These are phyloP conservation scores for Todiramphus chloris DNA, from an alignment of 2,113 vertebrate species.

Conservation along the genomic window DNA sequence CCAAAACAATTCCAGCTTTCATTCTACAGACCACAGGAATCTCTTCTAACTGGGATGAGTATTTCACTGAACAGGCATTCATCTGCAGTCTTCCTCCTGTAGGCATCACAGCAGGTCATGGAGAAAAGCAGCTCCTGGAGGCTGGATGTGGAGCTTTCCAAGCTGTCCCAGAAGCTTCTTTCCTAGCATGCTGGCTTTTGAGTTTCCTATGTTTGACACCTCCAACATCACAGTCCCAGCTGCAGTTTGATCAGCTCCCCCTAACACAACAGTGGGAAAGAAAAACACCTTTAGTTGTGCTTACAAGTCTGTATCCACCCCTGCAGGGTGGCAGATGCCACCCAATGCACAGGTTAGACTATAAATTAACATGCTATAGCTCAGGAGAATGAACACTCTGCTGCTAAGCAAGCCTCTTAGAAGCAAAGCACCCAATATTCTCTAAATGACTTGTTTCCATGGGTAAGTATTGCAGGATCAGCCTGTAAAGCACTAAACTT, in stretches of 20 bases:
- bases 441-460: background rate
- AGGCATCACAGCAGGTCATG: background rate
- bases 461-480: background rate
- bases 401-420: background rate
- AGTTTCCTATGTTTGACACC: background rate
- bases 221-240: background rate
- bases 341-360: accelerated
- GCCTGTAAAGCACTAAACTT: background rate
- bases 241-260: background rate
- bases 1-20: background rate
- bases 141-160: background rate
- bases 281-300: background rate
- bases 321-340: background rate
- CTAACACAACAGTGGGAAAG: background rate
- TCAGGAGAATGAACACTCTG: background rate
- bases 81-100: background rate
- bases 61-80: background rate
- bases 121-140: background rate
- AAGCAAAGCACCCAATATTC: background rate
- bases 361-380: background rate
- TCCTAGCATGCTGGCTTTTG: background rate
- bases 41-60: background rate
- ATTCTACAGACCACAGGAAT: background rate
- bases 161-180: background rate
- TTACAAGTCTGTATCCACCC: background rate